Evolutionary conservation across 2,113 vertebrate species (phyloP), one percentile per base, ranked within the genome.

Genomic region (Arenaria interpres): DNA sequence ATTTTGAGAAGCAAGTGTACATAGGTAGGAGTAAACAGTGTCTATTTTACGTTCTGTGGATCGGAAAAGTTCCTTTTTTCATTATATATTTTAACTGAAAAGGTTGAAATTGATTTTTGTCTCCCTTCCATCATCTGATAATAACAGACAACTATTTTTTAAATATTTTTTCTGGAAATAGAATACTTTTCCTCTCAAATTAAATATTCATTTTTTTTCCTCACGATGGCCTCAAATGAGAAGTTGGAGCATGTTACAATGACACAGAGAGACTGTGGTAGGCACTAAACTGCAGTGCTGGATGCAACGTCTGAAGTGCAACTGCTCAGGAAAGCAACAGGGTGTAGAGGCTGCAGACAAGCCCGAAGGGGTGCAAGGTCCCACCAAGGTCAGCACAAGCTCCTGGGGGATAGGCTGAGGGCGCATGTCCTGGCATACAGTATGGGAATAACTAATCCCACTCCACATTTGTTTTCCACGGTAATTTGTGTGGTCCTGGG

Each of bases 321-420:
- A 33, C 12, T 48, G 45, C 54, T 43, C 50, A 62, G 45, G 23
- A 43, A 73, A 81, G 7, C 33, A 35, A 22, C 0, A 0, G 11
- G 4, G 11, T n/a, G 3, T 17, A 54, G 51, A 75, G 60, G 30
- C 10, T 87, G n/a, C 56, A 56, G 39, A 27, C 19, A 66, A 87
- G 69, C 25, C 63, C 51, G 20, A 41, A 74, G 41, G 21, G 45
- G 9, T 53, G n/a, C 56, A 78, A 43, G 13, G 3, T 84, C 75
- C 77, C 57, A 57, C 24, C 32, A 57, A 9, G 25, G 10, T 5
- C 39, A 66, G 24, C 8, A 50, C 24, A 81, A n/a, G 25, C 4
- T 73, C 18, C 54, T 30, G 17, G 28, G 33, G 5, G 2, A 48
- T 7, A 39, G 33, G 21, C 50, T 74, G 46, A 74, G 28, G 37